Conservation (phyloP, 2,888 invertebrate genomes). For the Eupelmus urozonus region DNA sequence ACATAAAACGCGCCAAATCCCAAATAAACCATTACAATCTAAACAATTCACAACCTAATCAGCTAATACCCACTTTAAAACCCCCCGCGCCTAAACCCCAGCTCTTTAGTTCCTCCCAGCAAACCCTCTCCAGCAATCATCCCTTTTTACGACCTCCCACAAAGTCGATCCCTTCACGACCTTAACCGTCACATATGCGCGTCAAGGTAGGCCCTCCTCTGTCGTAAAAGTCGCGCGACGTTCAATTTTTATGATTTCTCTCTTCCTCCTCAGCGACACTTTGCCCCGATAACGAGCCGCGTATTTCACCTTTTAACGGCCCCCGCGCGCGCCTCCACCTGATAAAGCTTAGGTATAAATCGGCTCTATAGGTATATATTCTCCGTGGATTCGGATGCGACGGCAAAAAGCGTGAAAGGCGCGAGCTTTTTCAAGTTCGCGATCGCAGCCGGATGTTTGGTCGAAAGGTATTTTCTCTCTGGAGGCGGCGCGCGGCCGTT, state of each 20-base stretch:
- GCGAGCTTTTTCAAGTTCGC: slow-evolving; percentile 13
- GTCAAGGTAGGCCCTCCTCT: background rate
- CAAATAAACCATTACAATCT: too few relatives aligned
- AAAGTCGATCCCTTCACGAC: too few relatives aligned
- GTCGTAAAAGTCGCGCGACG: slow-evolving; percentile 34
- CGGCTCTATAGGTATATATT: too few relatives aligned
- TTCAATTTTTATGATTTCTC: slow-evolving; percentile 41
- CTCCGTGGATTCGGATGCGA: slow-evolving; percentile 1
- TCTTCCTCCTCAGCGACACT: background rate
- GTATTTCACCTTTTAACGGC: slow-evolving; percentile 43
- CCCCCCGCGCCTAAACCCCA: too few relatives aligned
- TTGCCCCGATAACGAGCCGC: slow-evolving; percentile 16
- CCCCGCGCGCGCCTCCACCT: background rate
- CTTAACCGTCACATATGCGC: background rate
- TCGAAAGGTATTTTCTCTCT: too few relatives aligned
- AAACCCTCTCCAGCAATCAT: too few relatives aligned
- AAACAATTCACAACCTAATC: too few relatives aligned
- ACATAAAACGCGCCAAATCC: too few relatives aligned
- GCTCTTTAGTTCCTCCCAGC: too few relatives aligned
- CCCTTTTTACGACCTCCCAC: too few relatives aligned
- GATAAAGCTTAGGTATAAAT: background rate
- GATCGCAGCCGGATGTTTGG: slow-evolving; percentile 21
- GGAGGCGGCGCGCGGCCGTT: too few relatives aligned
- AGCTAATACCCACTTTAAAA: too few relatives aligned
- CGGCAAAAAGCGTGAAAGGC: slow-evolving; percentile 1